These are phyloP conservation scores for Clepsis dumicolana DNA, from an alignment of 2,888 invertebrate species.

Conservation along the genomic window DNA sequence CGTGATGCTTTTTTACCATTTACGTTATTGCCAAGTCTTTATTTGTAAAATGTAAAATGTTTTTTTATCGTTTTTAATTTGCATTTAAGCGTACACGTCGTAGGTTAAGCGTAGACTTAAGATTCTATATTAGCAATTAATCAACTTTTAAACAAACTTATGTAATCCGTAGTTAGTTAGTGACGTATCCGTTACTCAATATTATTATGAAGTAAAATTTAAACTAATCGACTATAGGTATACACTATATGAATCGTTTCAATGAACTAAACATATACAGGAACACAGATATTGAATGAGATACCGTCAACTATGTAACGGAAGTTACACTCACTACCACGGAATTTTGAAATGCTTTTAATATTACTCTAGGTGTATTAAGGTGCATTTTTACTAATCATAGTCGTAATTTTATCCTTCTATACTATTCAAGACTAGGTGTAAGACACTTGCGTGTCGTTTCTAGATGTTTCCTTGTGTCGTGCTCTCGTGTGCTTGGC, in stretches of 20 bases:
- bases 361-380: conserved; percentile 74
- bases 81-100: conserved; percentile 75
- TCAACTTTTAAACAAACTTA: conserved; percentile 76
- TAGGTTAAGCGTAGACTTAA: conserved; percentile 73
- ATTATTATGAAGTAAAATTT: conserved; percentile 61
- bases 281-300: conserved; percentile 54
- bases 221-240: conserved; percentile 61
- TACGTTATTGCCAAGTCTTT: conserved; percentile 72
- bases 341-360: conserved; percentile 69
- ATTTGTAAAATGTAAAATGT: conserved; percentile 63
- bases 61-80: conserved; percentile 71
- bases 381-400: conserved; percentile 81
- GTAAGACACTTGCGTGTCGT: conserved; percentile 75
- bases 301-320: conserved; percentile 41
- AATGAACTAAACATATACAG: conserved; percentile 55
- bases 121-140: conserved; percentile 75
- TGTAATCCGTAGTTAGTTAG: conserved; percentile 79
- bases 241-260: conserved; percentile 51
- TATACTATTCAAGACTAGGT: conserved; percentile 73
- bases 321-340: conserved; percentile 46
- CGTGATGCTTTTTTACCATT: conserved; percentile 73
- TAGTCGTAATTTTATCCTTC: conserved; percentile 81
- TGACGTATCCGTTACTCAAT: conserved; percentile 66
- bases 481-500: conserved; percentile 80
- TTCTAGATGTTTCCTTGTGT: conserved; percentile 81